phyloP scores from a whole-genome alignment of 1,140 invertebrate species.

The Penaeus chinensis region DNA sequence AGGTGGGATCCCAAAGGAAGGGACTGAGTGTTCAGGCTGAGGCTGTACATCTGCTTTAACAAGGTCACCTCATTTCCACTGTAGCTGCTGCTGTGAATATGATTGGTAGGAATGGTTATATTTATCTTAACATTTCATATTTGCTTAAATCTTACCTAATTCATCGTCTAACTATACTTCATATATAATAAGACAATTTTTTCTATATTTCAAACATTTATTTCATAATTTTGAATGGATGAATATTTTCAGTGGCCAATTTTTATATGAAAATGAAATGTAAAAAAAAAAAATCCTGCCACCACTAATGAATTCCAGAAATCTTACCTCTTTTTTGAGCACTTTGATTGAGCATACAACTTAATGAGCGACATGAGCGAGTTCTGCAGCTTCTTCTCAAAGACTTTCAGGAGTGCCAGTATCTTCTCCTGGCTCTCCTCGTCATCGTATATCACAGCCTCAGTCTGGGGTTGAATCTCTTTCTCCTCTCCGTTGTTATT shows the following conservation, averaged over 20 bases:
- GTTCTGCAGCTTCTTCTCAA: constrained; percentile 51
- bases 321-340: constrained; percentile 41
- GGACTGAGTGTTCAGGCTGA: constrained; percentile 44
- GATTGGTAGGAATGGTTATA: neutral
- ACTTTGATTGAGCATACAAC: constrained; percentile 13
- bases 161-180: no score
- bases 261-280: no score
- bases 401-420: constrained; percentile 26
- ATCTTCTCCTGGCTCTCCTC: constrained; percentile 38
- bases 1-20: constrained; percentile 29
- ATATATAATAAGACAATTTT: no score
- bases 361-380: constrained; percentile 49
- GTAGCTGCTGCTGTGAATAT: neutral
- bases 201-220: no score
- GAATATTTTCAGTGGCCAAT: no score
- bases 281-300: neutral
- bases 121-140: neutral
- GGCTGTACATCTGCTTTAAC: constrained; percentile 50
- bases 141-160: neutral
- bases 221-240: no score
- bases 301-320: neutral
- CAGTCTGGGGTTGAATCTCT: neutral
- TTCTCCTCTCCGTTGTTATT: neutral
- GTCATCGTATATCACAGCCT: neutral
- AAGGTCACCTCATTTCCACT: neutral